These are phyloP conservation scores for Leptopilina boulardi DNA, from an alignment of 1,140 invertebrate genomes.

Conservation along the genomic window DNA sequence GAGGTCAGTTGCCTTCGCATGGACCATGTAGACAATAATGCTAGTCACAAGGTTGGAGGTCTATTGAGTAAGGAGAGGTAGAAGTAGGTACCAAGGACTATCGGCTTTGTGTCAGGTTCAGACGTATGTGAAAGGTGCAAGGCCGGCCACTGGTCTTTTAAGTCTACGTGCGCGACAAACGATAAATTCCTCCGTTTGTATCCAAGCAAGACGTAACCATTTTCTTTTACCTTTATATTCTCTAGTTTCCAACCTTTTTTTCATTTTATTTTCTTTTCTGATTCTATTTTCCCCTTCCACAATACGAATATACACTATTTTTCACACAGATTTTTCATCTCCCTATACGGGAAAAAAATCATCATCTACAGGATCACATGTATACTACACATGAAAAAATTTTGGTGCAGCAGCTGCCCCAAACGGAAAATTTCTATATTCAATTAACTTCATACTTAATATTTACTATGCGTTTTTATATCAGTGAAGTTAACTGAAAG, in stretches of 20 bases:
- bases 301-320: background rate
- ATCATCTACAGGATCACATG: too few species aligned
- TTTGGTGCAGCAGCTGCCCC: too few species aligned
- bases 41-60: background rate
- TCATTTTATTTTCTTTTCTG: background rate
- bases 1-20: background rate
- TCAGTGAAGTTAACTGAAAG: too few species aligned
- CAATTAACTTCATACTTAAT: too few species aligned
- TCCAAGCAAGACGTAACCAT: background rate
- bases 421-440: too few species aligned
- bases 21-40: conserved; percentile 21
- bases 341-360: too few species aligned
- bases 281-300: background rate
- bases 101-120: conserved; percentile 29
- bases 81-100: conserved; percentile 4
- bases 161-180: conserved; percentile 23
- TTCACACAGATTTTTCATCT: too few species aligned
- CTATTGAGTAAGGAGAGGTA: background rate
- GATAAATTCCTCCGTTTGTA: conserved; percentile 2
- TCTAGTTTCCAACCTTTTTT: background rate
- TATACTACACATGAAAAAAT: too few species aligned
- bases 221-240: background rate
- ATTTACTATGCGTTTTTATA: too few species aligned
- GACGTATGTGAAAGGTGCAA: conserved; percentile 21
- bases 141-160: conserved; percentile 4